Evolutionary conservation across 2,888 invertebrate species (phyloP).

Genomic region (Synanthedon vespiformis): DNA sequence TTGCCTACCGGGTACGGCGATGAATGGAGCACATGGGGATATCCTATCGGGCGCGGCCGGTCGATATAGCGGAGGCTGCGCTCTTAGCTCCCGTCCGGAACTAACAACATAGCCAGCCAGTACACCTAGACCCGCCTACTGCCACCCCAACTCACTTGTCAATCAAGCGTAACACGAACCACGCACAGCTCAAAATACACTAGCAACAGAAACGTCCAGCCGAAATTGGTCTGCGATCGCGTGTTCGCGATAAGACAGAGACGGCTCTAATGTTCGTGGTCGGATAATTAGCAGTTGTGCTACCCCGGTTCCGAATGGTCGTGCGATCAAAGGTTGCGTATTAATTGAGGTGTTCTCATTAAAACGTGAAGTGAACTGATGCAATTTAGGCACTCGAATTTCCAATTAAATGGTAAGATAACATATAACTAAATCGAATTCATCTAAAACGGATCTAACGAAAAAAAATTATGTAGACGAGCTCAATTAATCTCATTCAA

Average conservation of each 20-base stretch:
- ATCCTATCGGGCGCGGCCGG: conserved; percentile 39
- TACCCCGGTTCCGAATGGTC: conserved; percentile 1
- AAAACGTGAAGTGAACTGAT: conserved; percentile 10
- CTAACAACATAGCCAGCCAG: conserved; percentile 8
- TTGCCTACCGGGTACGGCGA: conserved; percentile 12
- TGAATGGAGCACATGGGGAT: conserved; percentile 45
- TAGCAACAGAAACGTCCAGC: background rate
- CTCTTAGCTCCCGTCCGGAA: conserved; percentile 36
- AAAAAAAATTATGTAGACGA: no score
- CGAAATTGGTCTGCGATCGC: background rate
- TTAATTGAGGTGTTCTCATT: conserved; percentile 10
- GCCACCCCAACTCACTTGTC: background rate
- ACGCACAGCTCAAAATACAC: background rate
- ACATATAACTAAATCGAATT: no score
- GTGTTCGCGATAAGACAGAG: background rate
- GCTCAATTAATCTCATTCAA: no score
- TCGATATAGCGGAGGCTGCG: conserved; percentile 57
- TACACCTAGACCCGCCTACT: background rate
- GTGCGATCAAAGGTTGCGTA: conserved; percentile 11
- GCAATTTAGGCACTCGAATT: no score
- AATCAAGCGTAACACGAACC: background rate
- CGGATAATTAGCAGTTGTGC: conserved; percentile 8
- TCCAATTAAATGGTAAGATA: no score
- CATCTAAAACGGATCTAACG: no score
- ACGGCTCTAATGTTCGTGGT: conserved; percentile 8